Evolutionary conservation across 2,113 vertebrate genomes (phyloP).

Genomic region (Anoplopoma fimbria): DNA sequence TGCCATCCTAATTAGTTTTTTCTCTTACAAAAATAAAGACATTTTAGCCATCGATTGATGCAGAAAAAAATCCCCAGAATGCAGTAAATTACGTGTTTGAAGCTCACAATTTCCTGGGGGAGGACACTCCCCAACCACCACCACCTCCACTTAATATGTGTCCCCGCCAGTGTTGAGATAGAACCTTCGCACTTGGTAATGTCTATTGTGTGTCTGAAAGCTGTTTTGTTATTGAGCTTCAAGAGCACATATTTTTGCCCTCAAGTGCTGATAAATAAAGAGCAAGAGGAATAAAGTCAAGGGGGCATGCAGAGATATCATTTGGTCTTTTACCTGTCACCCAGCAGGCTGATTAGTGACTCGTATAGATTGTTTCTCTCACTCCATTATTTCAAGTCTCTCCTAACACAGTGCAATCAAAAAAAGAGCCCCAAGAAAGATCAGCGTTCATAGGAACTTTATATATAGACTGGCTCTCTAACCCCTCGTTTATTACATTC

Average conservation of each 20-base stretch:
- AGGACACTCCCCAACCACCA: no score
- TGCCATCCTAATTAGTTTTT: no score
- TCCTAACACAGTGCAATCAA: background rate
- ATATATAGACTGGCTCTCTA: slow-evolving; percentile 1
- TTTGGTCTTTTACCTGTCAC: slow-evolving; percentile 12
- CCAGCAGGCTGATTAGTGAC: slow-evolving; percentile 18
- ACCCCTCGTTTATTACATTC: slow-evolving; percentile 24
- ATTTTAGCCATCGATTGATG: no score
- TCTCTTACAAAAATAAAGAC: no score
- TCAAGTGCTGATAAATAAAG: background rate
- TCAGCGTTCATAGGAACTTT: slow-evolving; percentile 23
- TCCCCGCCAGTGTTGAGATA: no score
- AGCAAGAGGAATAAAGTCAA: slow-evolving; percentile 27
- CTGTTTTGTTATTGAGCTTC: background rate
- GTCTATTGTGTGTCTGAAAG: no score
- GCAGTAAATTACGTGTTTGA: no score
- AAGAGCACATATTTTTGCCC: slow-evolving; percentile 13
- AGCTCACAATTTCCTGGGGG: no score
- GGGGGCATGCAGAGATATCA: slow-evolving; percentile 29
- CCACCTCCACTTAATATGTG: no score
- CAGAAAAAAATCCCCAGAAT: no score
- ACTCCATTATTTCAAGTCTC: slow-evolving; percentile 7
- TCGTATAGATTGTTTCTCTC: slow-evolving; percentile 12
- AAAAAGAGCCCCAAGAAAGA: background rate
- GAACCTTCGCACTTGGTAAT: no score